phyloP scores from a whole-genome alignment of 2,113 vertebrate genomes.

The Callipepla californica region DNA sequence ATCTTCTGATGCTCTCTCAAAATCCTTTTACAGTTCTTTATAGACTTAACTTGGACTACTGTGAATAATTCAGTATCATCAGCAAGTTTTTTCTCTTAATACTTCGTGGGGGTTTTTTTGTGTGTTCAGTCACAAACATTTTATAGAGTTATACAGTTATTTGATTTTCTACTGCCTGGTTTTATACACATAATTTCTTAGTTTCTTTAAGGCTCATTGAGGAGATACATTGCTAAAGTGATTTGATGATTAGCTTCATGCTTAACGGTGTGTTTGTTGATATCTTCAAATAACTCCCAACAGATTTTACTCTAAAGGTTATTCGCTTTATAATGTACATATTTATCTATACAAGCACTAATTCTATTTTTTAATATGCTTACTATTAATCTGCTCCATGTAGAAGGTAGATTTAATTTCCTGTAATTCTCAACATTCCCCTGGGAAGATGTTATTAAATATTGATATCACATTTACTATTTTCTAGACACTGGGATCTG shows the following conservation, averaged over 20 bases:
- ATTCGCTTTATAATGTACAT: background rate
- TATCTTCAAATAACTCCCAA: background rate
- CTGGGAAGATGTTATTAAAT: background rate
- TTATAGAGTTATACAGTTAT: background rate
- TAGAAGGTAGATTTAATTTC: background rate
- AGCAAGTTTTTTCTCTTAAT: background rate
- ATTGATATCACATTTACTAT: background rate
- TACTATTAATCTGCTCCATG: background rate
- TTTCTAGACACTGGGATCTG: background rate
- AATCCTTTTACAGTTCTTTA: background rate
- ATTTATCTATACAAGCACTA: background rate
- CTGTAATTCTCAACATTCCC: background rate
- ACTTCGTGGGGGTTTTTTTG: background rate
- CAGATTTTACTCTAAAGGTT: constrained; percentile 19
- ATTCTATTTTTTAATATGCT: background rate
- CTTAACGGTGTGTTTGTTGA: background rate
- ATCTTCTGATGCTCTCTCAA: background rate
- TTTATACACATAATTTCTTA: background rate
- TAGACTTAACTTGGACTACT: background rate
- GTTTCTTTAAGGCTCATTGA: constrained; percentile 6
- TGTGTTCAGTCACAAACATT: background rate
- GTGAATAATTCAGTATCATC: background rate
- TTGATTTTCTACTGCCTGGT: constrained; percentile 17
- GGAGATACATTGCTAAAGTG: background rate
- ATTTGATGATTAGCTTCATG: constrained; percentile 5